Evolutionary conservation across 2,113 vertebrate species (phyloP), one percentile per base, ranked within the genome.

Genomic region (Symphodus melops): DNA sequence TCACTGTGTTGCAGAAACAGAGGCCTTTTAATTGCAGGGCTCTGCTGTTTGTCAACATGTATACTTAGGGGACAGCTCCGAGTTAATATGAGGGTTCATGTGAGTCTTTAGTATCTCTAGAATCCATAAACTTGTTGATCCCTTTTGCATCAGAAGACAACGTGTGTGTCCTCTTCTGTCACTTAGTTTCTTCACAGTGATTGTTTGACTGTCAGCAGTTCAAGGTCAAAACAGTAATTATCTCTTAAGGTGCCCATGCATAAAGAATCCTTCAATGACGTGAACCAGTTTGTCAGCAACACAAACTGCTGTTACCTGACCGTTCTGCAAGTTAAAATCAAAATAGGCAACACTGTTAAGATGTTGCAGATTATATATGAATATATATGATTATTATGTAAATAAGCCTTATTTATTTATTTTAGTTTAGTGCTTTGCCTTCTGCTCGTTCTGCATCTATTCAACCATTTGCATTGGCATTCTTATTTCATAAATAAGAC

Each of bases 21-120:
- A 67, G 60, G 54, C 48, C 64, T 79, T 85, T 88, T 89, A 91
- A 92, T 92, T 89, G 80, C 80, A 82, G 87, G 37, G 16, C 41
- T 68, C 54, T 59, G 71, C 19, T 68, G 86, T 88, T 90, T 89
- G 86, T 91, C 88, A 84, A 83, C 86, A 75, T 89, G 79, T 89
- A 83, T 88, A 90, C 89, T 86, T 57, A 81, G 65, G 39, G 63
- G 58, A 39, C n/a, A 63, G 58, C 60, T 85, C 71, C 55, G 56
- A 21, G 79, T 41, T 84, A 87, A 90, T 84, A 61, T 23, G 67
- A 12, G 80, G 82, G 39, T 63, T 61, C 51, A 42, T 8, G 12
- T 10, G 16, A 21, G 46, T 48, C 46, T 48, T 17, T 13, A 4
- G 70, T 21, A 70, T n/a, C 39, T 37, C 33, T 28, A 1, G 51